Percentiles rank a stretch among this genome's conserved stretches.
Conservation (phyloP, 2,888 invertebrate species). For the Drosophila gaucha region DNA sequence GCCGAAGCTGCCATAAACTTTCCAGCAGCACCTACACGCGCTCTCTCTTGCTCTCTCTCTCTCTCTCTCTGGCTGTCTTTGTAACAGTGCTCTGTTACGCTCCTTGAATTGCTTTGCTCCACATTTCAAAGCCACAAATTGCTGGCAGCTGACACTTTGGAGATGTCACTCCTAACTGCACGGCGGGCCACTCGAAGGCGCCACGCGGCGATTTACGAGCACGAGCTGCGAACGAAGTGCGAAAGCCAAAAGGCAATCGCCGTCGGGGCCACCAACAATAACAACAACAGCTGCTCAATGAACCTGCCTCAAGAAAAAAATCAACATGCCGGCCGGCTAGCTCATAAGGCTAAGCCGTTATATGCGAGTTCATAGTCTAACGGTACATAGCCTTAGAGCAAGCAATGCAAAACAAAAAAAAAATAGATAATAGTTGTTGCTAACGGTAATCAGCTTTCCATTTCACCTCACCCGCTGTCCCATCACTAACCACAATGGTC, state of each 20-base stretch:
- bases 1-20: slow-evolving; percentile 53
- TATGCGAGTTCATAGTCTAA: slow-evolving; percentile 7
- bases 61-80: not conserved
- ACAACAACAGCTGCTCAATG: slow-evolving; percentile 19
- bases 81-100: slow-evolving; percentile 11
- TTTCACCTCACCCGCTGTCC: not conserved
- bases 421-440: slow-evolving; percentile 10
- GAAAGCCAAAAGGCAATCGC: slow-evolving; percentile 40
- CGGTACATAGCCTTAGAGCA: slow-evolving; percentile 16
- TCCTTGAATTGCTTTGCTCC: slow-evolving; percentile 46
- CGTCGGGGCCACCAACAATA: slow-evolving; percentile 13
- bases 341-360: slow-evolving; percentile 20
- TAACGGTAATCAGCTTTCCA: slow-evolving; percentile 60
- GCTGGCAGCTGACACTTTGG: slow-evolving; percentile 71
- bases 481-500: not conserved
- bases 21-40: slow-evolving; percentile 30
- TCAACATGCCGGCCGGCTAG: slow-evolving; percentile 43
- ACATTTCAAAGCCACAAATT: slow-evolving; percentile 70
- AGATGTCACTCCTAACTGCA: slow-evolving; percentile 58
- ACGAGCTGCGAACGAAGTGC: slow-evolving; percentile 46
- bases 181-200: slow-evolving; percentile 26
- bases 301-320: slow-evolving; percentile 63
- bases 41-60: slow-evolving; percentile 24
- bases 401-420: slow-evolving; percentile 11
- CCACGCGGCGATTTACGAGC: slow-evolving; percentile 52